Evolutionary conservation across 1,140 invertebrate species (phyloP).

Genomic region (Spodoptera frugiperda): DNA sequence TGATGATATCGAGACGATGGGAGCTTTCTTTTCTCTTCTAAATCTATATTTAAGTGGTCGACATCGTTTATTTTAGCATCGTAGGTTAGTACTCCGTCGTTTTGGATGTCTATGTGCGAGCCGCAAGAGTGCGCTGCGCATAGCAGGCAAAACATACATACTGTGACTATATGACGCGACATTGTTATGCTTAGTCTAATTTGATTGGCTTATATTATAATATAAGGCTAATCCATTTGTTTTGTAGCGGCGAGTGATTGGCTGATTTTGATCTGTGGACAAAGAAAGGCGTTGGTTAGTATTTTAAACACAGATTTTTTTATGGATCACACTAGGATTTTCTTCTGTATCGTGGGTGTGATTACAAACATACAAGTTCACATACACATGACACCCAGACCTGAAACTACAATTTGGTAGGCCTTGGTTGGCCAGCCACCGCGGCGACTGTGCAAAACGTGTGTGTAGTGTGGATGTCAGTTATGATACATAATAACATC

Average conservation of each 20-base stretch:
- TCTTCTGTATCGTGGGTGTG: too few species aligned
- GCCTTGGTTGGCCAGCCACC: too few species aligned
- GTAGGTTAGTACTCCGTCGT: slow-evolving; percentile 59
- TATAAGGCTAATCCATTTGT: slow-evolving; percentile 53
- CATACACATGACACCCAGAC: too few species aligned
- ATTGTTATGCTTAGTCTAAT: slow-evolving; percentile 65
- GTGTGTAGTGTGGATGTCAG: too few species aligned
- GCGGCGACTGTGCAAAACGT: too few species aligned
- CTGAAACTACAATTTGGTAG: too few species aligned
- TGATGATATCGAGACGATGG: slow-evolving; percentile 68
- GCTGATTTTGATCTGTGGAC: slow-evolving; percentile 69
- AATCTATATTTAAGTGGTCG: slow-evolving; percentile 57
- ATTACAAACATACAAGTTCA: too few species aligned
- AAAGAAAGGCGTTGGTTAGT: too few species aligned
- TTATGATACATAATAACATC: too few species aligned
- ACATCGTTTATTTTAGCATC: slow-evolving; percentile 56
- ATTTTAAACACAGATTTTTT: too few species aligned
- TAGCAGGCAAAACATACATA: slow-evolving; percentile 92
- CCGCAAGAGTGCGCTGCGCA: slow-evolving; percentile 91
- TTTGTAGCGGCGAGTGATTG: slow-evolving; percentile 41
- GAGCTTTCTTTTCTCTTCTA: slow-evolving; percentile 68
- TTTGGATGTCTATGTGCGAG: slow-evolving; percentile 85
- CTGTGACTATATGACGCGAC: slow-evolving; percentile 88
- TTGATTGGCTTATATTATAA: slow-evolving; percentile 53
- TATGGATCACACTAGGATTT: too few species aligned